Conservation (phyloP, 1,140 invertebrate species). For the Onthophagus taurus region DNA sequence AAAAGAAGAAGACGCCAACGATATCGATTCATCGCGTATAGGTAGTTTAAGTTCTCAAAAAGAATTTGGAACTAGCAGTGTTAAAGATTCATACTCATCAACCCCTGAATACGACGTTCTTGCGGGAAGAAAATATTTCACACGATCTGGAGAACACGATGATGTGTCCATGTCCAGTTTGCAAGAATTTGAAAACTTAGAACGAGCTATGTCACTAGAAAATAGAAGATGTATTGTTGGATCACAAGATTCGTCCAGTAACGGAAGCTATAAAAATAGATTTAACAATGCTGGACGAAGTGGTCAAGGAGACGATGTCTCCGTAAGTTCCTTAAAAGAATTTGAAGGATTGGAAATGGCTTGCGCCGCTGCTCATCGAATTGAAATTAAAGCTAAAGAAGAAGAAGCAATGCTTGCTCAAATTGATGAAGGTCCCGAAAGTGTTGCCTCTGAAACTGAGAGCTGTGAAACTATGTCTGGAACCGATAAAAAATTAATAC, state of each 20-base stretch:
- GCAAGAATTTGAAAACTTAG: constrained; percentile 88
- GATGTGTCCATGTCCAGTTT: constrained; percentile 84
- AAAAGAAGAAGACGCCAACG: constrained; percentile 78
- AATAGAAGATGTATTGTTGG: constrained; percentile 50
- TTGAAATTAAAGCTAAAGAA: constrained; percentile 73
- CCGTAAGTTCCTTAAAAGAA: constrained; percentile 85
- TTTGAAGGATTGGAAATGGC: constrained; percentile 88
- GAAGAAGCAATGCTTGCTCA: constrained; percentile 74
- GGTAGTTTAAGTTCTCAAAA: constrained; percentile 73
- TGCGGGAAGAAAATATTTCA: constrained; percentile 67
- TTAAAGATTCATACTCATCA: constrained; percentile 65
- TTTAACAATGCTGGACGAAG: constrained; percentile 50
- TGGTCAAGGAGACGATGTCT: constrained; percentile 78
- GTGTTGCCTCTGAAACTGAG: constrained; percentile 52
- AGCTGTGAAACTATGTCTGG: constrained; percentile 58
- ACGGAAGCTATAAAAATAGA: constrained; percentile 62
- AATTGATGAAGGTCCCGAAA: constrained; percentile 58
- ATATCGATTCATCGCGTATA: constrained; percentile 64
- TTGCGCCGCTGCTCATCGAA: constrained; percentile 70
- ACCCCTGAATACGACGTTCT: constrained; percentile 79
- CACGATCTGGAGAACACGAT: constrained; percentile 73
- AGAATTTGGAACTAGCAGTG: constrained; percentile 67
- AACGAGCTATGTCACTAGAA: constrained; percentile 65
- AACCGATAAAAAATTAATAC: constrained; percentile 38
- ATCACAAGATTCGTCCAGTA: constrained; percentile 65